These are phyloP conservation scores for Calliopum simillimum DNA, from an alignment of 2,888 invertebrate species.

Conservation along the genomic window DNA sequence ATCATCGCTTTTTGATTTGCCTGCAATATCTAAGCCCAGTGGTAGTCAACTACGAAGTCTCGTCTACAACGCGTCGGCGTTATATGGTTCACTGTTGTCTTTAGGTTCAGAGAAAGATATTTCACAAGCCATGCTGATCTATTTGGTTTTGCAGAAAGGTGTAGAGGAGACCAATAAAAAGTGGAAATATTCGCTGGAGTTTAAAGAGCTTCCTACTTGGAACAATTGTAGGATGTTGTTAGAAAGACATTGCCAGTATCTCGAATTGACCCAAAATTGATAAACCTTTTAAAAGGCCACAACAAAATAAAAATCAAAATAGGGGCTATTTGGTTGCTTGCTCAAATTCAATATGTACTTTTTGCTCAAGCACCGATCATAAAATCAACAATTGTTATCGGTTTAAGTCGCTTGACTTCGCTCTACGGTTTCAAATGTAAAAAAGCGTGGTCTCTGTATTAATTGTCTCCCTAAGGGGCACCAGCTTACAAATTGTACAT, in stretches of 20 bases:
- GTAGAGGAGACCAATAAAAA: background rate
- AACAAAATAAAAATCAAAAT: no score
- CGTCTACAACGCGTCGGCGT: background rate
- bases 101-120: slow-evolving; percentile 2
- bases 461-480: slow-evolving; percentile 12
- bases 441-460: background rate
- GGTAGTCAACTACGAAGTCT: slow-evolving; percentile 4
- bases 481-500: slow-evolving; percentile 9
- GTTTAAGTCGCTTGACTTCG: background rate
- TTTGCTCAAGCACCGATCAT: background rate
- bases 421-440: slow-evolving; percentile 7
- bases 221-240: background rate
- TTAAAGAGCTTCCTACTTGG: slow-evolving; percentile 3
- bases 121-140: background rate
- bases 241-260: slow-evolving; percentile 11
- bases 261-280: no score
- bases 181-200: background rate
- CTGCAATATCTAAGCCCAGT: no score
- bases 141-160: no score
- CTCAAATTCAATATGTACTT: slow-evolving; percentile 9
- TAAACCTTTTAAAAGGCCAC: no score
- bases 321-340: background rate
- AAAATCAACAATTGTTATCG: background rate
- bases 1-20: no score
- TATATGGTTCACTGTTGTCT: background rate